Evolutionary conservation across 1,140 invertebrate species (phyloP), one percentile per base, ranked within the genome.

Genomic region (Drosophila repleta): DNA sequence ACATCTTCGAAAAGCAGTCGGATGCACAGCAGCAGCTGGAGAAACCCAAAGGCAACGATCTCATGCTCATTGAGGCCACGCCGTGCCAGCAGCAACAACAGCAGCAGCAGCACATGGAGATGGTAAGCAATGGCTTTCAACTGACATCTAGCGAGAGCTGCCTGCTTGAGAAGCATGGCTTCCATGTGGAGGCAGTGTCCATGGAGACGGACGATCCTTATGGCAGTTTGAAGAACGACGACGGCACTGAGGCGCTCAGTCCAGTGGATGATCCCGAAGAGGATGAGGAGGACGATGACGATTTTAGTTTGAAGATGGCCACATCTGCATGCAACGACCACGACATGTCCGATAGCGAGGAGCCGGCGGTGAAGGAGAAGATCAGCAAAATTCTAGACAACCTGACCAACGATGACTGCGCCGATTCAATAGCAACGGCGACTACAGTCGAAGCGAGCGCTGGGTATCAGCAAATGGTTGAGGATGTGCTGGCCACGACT

Each of bases 331-430:
- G 76, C 58, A 83, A 83, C 17, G 85, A 90, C 13, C 85, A 90
- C 24, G 90, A 90, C 4, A 89, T 91, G 68, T 91, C 90, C 2
- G 90, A 91, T 37, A 87, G 80, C 35, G 90, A 91, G 20, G 84
- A 88, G 48, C 90, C 90, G 0, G 90, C 84, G 0, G 90, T 91
- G 0, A 91, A 91, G 60, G 90, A 91, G 13, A 91, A 91, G 64
- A 91, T 91, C 7, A 87, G 79, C 49, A 91, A 91, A 53, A 91
- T 91, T 26, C 70, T 91, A 3, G 90, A 91, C 48, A 91, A 91
- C 53, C 56, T 91, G 5, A 91, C 91, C 6, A 91, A 90, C 57
- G 90, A 91, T 49, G 90, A 91, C 20, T 91, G 90, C 21, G 77
- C 65, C 2, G 89, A 91, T 32, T 90, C 82, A 0, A 68, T 90